Evolutionary conservation across 2,888 invertebrate genomes (phyloP), one percentile per base, ranked within the genome.

Genomic region (Zelleria hepariella): DNA sequence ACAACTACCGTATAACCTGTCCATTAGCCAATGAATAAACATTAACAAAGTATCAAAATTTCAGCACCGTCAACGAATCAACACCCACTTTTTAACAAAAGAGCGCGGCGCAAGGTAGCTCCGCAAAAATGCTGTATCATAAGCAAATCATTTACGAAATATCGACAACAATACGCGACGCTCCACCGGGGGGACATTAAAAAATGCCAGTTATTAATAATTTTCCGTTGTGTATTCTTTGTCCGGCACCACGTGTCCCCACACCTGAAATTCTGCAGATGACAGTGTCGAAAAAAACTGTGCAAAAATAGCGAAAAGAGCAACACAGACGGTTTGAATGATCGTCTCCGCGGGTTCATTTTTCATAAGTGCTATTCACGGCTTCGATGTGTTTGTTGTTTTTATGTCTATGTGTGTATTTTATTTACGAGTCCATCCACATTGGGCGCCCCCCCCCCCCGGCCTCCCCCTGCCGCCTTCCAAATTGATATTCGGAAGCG

Each of bases 271-370:
- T 81, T 77, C 79, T 87, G 88, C 83, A 79, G 75, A 79, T 86
- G 88, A 88, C 88, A 82, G 73, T 68, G 82, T 75, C 80, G 73
- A 80, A 82, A 80, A 79, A 86, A 86, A 81, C 77, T 72, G 75
- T 10, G 48, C 24, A 57, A 32, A 56, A 18, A 32, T 56, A 27
- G 48, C 71, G 83, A 81, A 86, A 86, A 86, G 86, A 86, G 86
- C 86, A 84, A 84, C 86, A 82, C 86, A 88, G 86, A 88, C 88
- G 72, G 87, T 87, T 86, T 88, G 88, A 88, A 88, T 88, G 88
- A 88, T 88, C 86, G 87, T 86, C 87, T 87, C 86, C 79, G 86
- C 83, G 82, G 86, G 88, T 88, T 88, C 88, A 88, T 88, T 88
- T 88, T 88, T 88, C 88, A 88, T 86, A 83, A 88, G 88, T 88